phyloP scores from a whole-genome alignment of 2,888 invertebrate genomes.

The Dusona sp. region DNA sequence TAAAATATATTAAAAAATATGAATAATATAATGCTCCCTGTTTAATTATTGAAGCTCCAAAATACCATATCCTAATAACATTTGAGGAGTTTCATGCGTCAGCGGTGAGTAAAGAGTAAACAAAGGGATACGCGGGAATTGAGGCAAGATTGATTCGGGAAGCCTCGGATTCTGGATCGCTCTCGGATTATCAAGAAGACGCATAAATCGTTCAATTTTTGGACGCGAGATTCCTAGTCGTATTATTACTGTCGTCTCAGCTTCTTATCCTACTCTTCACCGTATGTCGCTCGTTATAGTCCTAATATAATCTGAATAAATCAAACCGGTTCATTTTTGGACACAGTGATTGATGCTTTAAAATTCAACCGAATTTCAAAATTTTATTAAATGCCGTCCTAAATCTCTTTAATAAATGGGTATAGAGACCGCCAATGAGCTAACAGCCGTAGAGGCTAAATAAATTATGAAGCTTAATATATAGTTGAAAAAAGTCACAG shows the following conservation, averaged over 20 bases:
- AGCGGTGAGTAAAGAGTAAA: too few relatives aligned
- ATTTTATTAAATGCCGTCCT: too few relatives aligned
- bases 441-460: neutral
- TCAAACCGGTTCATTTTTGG: too few relatives aligned
- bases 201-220: neutral
- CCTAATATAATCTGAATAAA: neutral
- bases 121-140: too few relatives aligned
- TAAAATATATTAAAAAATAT: too few relatives aligned
- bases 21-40: too few relatives aligned
- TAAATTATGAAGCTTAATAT: neutral
- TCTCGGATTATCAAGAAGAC: neutral
- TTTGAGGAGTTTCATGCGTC: too few relatives aligned
- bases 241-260: neutral
- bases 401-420: too few relatives aligned
- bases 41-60: too few relatives aligned
- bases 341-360: too few relatives aligned
- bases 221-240: neutral
- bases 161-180: neutral
- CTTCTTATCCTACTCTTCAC: neutral
- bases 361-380: too few relatives aligned
- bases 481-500: neutral
- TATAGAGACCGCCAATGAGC: neutral
- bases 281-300: neutral
- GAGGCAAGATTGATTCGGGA: neutral
- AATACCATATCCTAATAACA: too few relatives aligned